Percentiles rank a stretch among this genome's conserved stretches.
Evolutionary conservation across 2,113 vertebrate genomes (phyloP).

Genomic region (Grammomys surdaster): DNA sequence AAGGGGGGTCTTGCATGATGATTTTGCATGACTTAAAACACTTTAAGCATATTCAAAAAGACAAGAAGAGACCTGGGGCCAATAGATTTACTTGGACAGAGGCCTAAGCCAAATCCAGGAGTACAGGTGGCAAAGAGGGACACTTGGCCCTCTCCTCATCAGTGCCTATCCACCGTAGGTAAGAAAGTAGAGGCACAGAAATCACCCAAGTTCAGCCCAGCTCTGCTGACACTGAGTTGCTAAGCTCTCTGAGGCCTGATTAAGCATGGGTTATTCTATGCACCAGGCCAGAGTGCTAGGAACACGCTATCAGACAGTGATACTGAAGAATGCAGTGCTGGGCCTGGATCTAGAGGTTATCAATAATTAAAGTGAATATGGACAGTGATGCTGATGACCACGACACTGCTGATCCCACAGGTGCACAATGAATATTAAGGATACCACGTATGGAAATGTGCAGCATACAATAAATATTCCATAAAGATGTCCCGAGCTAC

Average conservation of each 20-base stretch:
- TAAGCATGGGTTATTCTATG: background rate
- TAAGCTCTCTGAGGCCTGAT: background rate
- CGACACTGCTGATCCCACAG: background rate
- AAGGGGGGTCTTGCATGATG: background rate
- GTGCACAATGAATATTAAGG: background rate
- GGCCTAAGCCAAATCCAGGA: background rate
- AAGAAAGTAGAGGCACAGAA: background rate
- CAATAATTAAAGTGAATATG: background rate
- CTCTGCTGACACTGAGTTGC: background rate
- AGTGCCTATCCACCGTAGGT: rapidly evolving
- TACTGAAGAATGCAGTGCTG: background rate
- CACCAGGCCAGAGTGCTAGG: background rate
- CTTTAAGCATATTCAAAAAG: background rate
- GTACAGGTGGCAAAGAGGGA: background rate
- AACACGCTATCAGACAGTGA: background rate
- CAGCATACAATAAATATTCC: background rate
- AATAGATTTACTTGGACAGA: background rate
- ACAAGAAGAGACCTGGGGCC: background rate
- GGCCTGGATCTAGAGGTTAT: background rate
- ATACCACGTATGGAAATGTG: background rate
- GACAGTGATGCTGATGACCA: background rate
- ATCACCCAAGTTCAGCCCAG: background rate
- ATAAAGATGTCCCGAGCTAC: background rate
- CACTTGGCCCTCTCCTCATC: rapidly evolving
- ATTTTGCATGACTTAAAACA: conserved; percentile 9